Percentiles rank a stretch among this genome's conserved stretches.
Conservation (phyloP, 2,113 vertebrate genomes). For the Marmota monax region DNA sequence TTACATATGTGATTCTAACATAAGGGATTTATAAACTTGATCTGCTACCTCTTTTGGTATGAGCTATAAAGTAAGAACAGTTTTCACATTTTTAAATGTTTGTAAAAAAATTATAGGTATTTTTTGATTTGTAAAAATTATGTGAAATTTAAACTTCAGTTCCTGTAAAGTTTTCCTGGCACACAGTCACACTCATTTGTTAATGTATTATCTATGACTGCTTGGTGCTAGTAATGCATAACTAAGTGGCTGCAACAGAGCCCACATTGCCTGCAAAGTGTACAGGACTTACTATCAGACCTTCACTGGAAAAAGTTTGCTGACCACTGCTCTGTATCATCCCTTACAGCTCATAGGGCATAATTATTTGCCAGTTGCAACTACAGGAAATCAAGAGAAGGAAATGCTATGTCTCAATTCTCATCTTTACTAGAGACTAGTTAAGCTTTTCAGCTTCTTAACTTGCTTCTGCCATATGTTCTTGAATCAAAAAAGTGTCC, state of each 20-base stretch:
- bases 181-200: background rate
- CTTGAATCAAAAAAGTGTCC: background rate
- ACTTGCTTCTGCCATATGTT: background rate
- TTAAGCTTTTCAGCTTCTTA: background rate
- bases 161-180: background rate
- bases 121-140: background rate
- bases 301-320: background rate
- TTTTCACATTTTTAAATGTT: constrained; percentile 26
- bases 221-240: too few relatives aligned
- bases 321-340: background rate
- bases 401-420: background rate
- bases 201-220: too few relatives aligned
- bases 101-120: background rate
- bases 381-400: background rate
- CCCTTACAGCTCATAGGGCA: background rate
- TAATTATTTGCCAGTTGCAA: background rate
- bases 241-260: background rate
- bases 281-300: background rate
- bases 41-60: background rate
- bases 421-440: background rate
- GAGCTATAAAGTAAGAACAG: background rate
- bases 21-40: background rate
- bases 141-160: background rate
- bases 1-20: background rate
- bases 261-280: background rate